phyloP scores from a whole-genome alignment of 2,113 vertebrate species.

The Carassius gibelio region DNA sequence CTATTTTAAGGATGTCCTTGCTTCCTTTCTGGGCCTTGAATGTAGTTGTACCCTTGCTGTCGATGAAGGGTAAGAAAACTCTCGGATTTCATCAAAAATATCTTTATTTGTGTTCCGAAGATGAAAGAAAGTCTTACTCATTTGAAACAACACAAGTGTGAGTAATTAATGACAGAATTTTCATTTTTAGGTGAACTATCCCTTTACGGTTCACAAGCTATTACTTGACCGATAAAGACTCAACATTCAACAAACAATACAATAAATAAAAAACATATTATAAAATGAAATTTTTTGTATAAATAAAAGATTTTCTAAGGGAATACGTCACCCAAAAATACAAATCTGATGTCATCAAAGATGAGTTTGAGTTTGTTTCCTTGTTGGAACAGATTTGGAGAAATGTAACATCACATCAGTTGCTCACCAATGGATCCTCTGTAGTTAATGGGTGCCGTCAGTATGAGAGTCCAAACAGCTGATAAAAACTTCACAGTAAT shows the following conservation, averaged over 20 bases:
- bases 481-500: not conserved
- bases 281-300: too few relatives aligned
- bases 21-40: too few relatives aligned
- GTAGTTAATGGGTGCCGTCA: not conserved
- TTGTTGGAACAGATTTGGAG: not conserved
- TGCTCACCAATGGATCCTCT: not conserved
- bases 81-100: not conserved
- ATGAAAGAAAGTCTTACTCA: not conserved
- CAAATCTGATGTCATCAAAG: too few relatives aligned
- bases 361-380: not conserved
- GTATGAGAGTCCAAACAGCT: not conserved
- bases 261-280: not conserved
- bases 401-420: not conserved
- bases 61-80: too few relatives aligned
- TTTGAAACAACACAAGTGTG: too few relatives aligned
- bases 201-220: not conserved
- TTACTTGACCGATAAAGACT: not conserved
- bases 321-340: not conserved
- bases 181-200: too few relatives aligned
- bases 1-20: too few relatives aligned
- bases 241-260: not conserved
- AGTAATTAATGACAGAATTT: too few relatives aligned
- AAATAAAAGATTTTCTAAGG: not conserved
- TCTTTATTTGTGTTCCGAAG: not conserved
- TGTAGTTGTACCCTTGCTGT: too few relatives aligned